Evolutionary conservation across 2,888 invertebrate genomes (phyloP).

Genomic region (Elmis aenea): DNA sequence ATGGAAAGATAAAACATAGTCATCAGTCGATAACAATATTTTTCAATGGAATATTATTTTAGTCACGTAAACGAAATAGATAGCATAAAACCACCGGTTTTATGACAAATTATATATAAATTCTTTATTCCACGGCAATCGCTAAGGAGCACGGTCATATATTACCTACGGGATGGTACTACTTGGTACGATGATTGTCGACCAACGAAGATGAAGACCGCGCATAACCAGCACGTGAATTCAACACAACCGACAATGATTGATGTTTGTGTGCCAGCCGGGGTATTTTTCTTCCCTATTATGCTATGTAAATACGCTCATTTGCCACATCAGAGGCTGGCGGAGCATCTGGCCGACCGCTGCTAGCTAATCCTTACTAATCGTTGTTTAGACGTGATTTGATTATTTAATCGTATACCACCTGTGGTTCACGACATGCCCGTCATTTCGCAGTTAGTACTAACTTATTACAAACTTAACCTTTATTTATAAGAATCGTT

Average conservation of each 20-base stretch:
- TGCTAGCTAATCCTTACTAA: constrained; percentile 25
- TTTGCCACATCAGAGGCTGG: constrained; percentile 9
- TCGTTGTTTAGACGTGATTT: constrained; percentile 25
- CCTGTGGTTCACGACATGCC: constrained; percentile 14
- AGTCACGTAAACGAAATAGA: constrained; percentile 19
- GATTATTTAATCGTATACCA: constrained; percentile 23
- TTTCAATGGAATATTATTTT: constrained; percentile 15
- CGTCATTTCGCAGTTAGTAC: constrained; percentile 7
- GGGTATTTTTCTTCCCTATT: constrained; percentile 30
- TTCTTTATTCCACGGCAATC: constrained; percentile 23
- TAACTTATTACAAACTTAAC: no score
- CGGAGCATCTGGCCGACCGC: constrained; percentile 22
- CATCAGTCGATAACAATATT: constrained; percentile 9
- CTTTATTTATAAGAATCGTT: no score
- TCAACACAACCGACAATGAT: constrained; percentile 28
- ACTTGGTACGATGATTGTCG: constrained; percentile 30
- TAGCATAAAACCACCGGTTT: constrained; percentile 21
- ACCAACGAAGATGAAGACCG: constrained; percentile 25
- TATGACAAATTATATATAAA: constrained; percentile 31
- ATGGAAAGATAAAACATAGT: constrained; percentile 12
- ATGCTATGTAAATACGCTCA: constrained; percentile 23
- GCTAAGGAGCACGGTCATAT: constrained; percentile 20
- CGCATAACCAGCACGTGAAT: constrained; percentile 28
- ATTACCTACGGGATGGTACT: constrained; percentile 26
- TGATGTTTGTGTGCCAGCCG: constrained; percentile 26